phyloP scores from a whole-genome alignment of 2,888 invertebrate genomes.

The Rapana venosa region DNA sequence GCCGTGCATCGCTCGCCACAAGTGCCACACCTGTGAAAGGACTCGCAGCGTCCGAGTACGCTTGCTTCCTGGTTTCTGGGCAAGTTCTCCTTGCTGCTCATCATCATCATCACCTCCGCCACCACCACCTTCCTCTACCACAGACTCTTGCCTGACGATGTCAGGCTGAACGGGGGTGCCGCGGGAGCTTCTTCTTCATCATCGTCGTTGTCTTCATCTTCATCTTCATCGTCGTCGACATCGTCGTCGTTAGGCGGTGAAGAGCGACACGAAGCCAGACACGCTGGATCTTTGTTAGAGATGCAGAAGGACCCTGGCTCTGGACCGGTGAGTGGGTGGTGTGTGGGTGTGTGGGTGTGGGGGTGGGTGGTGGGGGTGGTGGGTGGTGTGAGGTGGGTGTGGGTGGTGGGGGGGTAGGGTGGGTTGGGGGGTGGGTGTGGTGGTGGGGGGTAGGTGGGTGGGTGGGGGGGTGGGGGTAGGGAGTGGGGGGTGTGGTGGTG shows the following conservation, averaged over 20 bases:
- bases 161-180: neutral
- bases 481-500: neutral
- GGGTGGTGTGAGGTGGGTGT: neutral
- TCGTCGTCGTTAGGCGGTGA: neutral
- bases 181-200: neutral
- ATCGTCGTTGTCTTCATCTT: neutral
- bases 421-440: neutral
- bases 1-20: slow-evolving; percentile 31
- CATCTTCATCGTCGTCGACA: neutral
- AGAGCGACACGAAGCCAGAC: slow-evolving; percentile 4
- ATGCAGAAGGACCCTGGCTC: neutral
- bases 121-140: slow-evolving; percentile 40
- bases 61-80: slow-evolving; percentile 39
- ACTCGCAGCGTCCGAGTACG: slow-evolving; percentile 40
- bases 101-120: slow-evolving; percentile 41
- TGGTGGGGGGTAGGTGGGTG: neutral
- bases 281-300: neutral
- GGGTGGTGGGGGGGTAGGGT: neutral
- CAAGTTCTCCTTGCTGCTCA: slow-evolving; percentile 34
- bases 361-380: neutral
- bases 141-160: slow-evolving; percentile 37
- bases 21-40: slow-evolving; percentile 39
- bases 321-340: neutral
- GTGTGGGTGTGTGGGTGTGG: neutral
- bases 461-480: no score